Conservation (phyloP, 2,113 vertebrate genomes). For the Reinhardtius hippoglossoides region DNA sequence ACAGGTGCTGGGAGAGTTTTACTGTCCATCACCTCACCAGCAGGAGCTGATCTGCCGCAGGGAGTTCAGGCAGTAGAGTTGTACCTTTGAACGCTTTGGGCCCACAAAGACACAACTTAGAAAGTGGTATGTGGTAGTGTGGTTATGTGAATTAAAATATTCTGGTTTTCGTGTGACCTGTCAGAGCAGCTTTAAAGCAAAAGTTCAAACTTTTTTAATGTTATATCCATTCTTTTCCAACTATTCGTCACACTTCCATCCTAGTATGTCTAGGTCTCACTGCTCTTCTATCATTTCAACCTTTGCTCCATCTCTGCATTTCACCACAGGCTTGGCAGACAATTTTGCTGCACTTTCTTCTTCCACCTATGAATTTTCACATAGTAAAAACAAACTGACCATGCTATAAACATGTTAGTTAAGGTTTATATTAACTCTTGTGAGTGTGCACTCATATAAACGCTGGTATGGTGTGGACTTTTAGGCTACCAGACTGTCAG, state of each 20-base stretch:
- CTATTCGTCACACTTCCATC: too few species aligned
- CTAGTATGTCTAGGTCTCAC: too few species aligned
- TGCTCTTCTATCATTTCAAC: neutral
- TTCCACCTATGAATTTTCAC: neutral
- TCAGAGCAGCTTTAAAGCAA: neutral
- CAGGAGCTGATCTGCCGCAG: constrained; percentile 44
- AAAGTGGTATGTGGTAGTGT: neutral
- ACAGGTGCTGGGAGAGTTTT: constrained; percentile 78
- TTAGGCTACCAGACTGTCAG: neutral
- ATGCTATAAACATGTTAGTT: neutral
- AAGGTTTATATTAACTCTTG: neutral
- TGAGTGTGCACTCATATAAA: constrained; percentile 1
- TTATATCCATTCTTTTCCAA: neutral
- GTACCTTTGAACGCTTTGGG: constrained; percentile 6
- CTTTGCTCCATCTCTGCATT: neutral
- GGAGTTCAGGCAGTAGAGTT: constrained; percentile 1
- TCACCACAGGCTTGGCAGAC: neutral
- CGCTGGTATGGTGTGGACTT: neutral
- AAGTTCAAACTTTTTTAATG: neutral
- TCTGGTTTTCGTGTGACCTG: neutral
- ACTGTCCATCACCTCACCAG: constrained; percentile 68
- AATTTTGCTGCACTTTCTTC: neutral
- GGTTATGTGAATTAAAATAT: neutral
- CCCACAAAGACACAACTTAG: constrained; percentile 20
- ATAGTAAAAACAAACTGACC: neutral